These are phyloP conservation scores for Desmophyllum pertusum DNA, from an alignment of 92 coral and sea anemone genomes.

Conservation along the genomic window DNA sequence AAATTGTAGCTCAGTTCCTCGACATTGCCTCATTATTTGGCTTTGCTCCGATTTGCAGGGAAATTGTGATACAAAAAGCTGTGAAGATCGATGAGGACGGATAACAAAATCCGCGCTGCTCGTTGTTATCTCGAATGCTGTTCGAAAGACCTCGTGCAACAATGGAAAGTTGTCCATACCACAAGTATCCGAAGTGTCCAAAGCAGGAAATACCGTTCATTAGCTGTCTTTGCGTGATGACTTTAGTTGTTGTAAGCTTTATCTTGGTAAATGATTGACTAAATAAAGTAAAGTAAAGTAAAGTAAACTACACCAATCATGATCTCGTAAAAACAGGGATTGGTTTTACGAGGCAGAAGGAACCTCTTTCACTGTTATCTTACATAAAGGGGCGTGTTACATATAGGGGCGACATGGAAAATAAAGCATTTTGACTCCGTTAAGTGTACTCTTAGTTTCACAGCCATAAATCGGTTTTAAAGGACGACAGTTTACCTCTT, in stretches of 20 bases:
- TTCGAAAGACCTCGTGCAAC: slow-evolving; percentile 7
- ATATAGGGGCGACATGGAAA: too few relatives aligned
- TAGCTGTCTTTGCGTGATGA: background rate
- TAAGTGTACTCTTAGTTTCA: too few relatives aligned
- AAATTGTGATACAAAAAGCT: background rate
- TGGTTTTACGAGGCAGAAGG: too few relatives aligned
- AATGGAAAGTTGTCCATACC: background rate
- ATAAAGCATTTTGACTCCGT: too few relatives aligned
- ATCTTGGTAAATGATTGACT: background rate
- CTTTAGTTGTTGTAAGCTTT: background rate
- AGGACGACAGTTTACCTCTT: too few relatives aligned
- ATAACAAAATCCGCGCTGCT: background rate
- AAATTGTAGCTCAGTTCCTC: too few relatives aligned
- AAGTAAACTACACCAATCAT: too few relatives aligned
- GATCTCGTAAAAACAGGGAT: too few relatives aligned
- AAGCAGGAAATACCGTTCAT: background rate
- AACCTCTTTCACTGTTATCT: too few relatives aligned
- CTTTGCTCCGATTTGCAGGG: background rate
- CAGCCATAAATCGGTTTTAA: too few relatives aligned
- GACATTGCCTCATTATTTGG: background rate
- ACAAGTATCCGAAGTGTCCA: background rate
- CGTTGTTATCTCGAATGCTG: slow-evolving; percentile 12
- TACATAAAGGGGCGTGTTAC: too few relatives aligned
- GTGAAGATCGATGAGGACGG: background rate
- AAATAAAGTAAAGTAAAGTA: too few relatives aligned